A percentile compares a stretch with the other conserved stretches of the same genome.
phyloP scores from a whole-genome alignment of 2,113 vertebrate species.

The Ailuropoda melanoleuca region DNA sequence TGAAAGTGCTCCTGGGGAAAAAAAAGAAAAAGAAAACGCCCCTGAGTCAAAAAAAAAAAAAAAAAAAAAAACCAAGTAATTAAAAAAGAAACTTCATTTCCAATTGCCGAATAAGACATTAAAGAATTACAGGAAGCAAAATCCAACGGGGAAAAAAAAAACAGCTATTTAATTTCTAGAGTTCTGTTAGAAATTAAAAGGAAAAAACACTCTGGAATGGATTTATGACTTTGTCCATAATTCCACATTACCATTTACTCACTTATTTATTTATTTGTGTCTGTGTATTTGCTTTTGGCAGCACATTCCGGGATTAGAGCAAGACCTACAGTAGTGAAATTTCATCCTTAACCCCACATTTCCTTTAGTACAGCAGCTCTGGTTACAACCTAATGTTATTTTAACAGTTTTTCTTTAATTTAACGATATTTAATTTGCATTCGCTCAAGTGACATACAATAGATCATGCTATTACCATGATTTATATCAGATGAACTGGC shows the following conservation, averaged over 20 bases:
- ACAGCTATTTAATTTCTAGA: conserved; percentile 55
- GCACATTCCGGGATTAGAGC: not conserved
- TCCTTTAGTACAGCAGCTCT: conserved; percentile 72
- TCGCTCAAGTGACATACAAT: conserved; percentile 89
- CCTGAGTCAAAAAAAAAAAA: not conserved
- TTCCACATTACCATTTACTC: conserved; percentile 51
- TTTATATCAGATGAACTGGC: conserved; percentile 90
- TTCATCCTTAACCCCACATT: conserved; percentile 51
- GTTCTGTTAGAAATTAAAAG: conserved; percentile 60
- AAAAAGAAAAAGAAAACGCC: fast-evolving
- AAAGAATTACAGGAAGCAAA: conserved; percentile 36
- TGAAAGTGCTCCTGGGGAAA: not conserved
- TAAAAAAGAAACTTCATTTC: conserved; percentile 59
- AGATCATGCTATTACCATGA: conserved; percentile 90
- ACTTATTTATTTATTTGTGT: conserved; percentile 39
- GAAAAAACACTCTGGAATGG: conserved; percentile 34
- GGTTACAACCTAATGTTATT: conserved; percentile 84
- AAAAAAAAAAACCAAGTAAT: conserved; percentile 10
- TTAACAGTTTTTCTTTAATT: conserved; percentile 87
- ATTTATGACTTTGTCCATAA: conserved; percentile 59
- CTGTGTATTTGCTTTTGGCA: not conserved
- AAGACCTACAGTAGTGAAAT: conserved; percentile 53
- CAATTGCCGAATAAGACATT: conserved; percentile 38
- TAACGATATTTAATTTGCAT: conserved; percentile 89
- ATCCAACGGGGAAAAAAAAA: not conserved